Evolutionary conservation across 2,888 invertebrate species (phyloP), one percentile per base, ranked within the genome.

Genomic region (Netelia melanura): DNA sequence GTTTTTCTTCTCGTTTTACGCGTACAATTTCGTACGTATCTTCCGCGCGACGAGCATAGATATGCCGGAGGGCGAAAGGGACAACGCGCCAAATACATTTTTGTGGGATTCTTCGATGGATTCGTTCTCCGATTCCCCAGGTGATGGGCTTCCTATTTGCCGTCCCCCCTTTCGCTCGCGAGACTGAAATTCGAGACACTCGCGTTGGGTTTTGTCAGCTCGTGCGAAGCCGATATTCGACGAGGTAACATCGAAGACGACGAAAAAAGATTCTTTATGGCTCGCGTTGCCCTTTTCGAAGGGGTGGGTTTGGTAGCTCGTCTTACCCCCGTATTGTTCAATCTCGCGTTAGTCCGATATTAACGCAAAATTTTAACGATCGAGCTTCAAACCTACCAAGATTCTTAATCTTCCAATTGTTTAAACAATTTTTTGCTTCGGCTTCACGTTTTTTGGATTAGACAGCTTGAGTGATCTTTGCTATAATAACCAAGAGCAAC

Each of bases 71-170:
- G 71, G 74, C 56, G 30, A 30, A 17, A 21, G 21, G 48, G 17
- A 44, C 70, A 11, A 61, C 43, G 30, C 30, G 68, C 10, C 25
- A 54, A 25, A 70, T 17, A 81, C 72, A 86, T 87, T 87, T 85
- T 84, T 79, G 81, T 87, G 87, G 87, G 84, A 79, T 80, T 85
- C 83, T 85, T 85, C 83, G 83, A 83, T 54, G 80, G 83, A 83
- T 85, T 85, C 83, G 76, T 62, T 83, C 85, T 80, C 84, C 85
- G 81, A 48, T 86, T 81, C 71, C 81, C 81, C 75, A 71, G 72
- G 72, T 81, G 65, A 84, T 68, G 80, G 85, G 85, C 81, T 86
- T 86, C 76, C 44, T 74, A 70, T 30, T 67, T 81, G 72, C 77
- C 21, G 38, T 68, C 48, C 17, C 14, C 71, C 75, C 21, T 70